These are phyloP conservation scores for Lacerta bilineata DNA, from an alignment of 2,797 vertebrate species.

Conservation along the genomic window DNA sequence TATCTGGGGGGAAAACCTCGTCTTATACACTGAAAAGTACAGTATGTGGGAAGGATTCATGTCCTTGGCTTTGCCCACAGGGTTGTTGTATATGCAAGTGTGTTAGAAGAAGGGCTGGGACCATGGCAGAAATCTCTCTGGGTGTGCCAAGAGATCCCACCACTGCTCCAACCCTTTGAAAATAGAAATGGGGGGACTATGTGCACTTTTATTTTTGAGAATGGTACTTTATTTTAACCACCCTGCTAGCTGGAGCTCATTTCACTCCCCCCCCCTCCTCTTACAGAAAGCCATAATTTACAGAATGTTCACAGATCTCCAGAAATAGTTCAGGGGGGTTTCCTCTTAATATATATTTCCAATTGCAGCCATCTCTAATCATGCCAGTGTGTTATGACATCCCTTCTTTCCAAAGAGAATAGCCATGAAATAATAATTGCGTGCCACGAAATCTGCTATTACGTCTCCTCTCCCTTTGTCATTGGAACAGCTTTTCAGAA, in stretches of 20 bases:
- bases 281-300: slow-evolving; percentile 54
- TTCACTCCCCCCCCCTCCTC: slow-evolving; percentile 61
- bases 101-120: background rate
- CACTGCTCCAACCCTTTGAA: background rate
- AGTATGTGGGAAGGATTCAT: too few species aligned
- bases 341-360: slow-evolving; percentile 54
- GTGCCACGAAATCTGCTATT: rapidly evolving
- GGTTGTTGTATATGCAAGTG: too few species aligned
- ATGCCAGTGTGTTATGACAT: slow-evolving; percentile 41
- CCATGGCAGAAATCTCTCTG: background rate
- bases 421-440: slow-evolving; percentile 16
- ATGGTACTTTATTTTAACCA: slow-evolving; percentile 65
- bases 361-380: slow-evolving; percentile 42
- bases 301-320: slow-evolving; percentile 50
- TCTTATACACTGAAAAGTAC: too few species aligned
- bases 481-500: background rate
- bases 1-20: too few species aligned
- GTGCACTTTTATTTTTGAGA: background rate
- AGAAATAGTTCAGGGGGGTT: slow-evolving; percentile 51
- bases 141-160: background rate
- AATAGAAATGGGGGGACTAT: background rate
- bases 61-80: too few species aligned
- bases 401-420: background rate
- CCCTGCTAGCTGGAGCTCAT: slow-evolving; percentile 48
- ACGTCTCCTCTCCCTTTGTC: background rate